Conservation (phyloP, 2,113 vertebrate species). For the Pangasianodon hypophthalmus region DNA sequence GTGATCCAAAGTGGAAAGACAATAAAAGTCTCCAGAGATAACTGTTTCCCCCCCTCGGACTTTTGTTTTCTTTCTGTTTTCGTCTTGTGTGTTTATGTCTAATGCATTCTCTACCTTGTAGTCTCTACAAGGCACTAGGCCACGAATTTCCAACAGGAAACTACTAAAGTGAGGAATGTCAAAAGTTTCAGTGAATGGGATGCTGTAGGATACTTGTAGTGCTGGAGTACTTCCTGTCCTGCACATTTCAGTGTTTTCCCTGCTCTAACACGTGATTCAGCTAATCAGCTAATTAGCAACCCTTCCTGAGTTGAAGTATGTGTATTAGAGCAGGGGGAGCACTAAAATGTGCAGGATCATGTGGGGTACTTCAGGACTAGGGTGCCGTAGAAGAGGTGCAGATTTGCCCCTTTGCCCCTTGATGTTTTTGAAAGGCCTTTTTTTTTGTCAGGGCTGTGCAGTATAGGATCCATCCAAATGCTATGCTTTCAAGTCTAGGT, state of each 20-base stretch:
- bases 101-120: constrained; percentile 62
- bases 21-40: constrained; percentile 82
- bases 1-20: constrained; percentile 70
- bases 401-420: not conserved
- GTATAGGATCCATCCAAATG: not conserved
- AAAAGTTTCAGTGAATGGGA: not conserved
- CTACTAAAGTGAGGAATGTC: not conserved
- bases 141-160: not conserved
- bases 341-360: not conserved
- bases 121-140: constrained; percentile 50
- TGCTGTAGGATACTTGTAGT: not conserved
- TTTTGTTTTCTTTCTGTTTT: constrained; percentile 74
- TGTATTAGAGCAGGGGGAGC: not conserved
- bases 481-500: not conserved
- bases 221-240: not conserved
- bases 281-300: not conserved
- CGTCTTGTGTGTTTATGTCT: constrained; percentile 74
- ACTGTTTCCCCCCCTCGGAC: constrained; percentile 75
- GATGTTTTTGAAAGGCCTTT: not conserved
- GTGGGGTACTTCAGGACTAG: not conserved
- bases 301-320: not conserved
- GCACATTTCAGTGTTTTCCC: not conserved
- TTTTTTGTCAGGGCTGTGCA: not conserved
- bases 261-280: not conserved
- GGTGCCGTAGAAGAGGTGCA: not conserved